Evolutionary conservation across 2,113 vertebrate species (phyloP).

Genomic region (Alouatta palliata): DNA sequence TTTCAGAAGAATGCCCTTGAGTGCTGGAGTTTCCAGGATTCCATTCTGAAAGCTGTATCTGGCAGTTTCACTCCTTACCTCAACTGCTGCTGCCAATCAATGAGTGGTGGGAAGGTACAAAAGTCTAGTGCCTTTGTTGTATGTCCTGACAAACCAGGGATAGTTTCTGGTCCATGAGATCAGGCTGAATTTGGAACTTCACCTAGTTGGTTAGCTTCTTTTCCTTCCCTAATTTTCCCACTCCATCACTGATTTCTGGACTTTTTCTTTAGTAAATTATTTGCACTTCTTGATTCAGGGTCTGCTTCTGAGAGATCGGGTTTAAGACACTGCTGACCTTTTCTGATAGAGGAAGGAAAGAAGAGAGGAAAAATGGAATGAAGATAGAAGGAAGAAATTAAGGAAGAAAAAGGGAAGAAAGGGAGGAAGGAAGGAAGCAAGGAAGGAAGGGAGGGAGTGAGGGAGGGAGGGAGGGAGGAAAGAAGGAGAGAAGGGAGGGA

Average conservation of each 20-base stretch:
- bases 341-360: neutral
- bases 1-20: neutral
- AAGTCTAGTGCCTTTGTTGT: neutral
- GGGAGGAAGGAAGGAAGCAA: too few species aligned
- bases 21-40: neutral
- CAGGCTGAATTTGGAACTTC: neutral
- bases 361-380: rapidly evolving
- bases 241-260: neutral
- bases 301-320: neutral
- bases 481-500: too few species aligned
- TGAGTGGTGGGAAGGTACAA: neutral
- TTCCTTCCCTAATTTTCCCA: neutral
- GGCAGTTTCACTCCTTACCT: neutral
- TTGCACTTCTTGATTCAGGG: neutral
- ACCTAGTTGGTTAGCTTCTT: neutral
- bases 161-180: neutral
- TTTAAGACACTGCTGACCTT: neutral
- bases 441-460: neutral
- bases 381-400: neutral
- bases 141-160: neutral
- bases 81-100: neutral
- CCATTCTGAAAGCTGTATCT: neutral
- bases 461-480: rapidly evolving
- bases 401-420: neutral
- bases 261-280: neutral